Conservation (phyloP, 2,113 vertebrate species). For the Azemiops feae region DNA sequence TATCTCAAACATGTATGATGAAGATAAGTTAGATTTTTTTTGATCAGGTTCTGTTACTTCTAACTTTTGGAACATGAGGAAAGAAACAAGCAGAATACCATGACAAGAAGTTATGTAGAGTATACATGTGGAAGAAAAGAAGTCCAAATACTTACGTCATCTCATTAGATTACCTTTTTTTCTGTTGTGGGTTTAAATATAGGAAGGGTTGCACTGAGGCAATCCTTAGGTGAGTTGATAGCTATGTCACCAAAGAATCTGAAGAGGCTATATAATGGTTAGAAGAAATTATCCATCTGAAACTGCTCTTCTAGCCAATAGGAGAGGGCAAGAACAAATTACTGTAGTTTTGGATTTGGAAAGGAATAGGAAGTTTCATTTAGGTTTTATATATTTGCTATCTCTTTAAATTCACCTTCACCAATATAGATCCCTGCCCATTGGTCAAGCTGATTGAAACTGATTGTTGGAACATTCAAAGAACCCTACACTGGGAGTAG, state of each 20-base stretch:
- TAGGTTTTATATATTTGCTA: neutral
- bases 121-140: neutral
- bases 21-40: neutral
- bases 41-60: neutral
- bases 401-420: neutral
- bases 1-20: neutral
- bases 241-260: neutral
- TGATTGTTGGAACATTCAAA: neutral
- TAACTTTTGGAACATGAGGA: neutral
- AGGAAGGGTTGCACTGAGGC: neutral
- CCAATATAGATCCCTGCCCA: neutral
- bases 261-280: neutral
- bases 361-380: neutral
- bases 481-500: neutral
- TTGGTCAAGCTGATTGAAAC: neutral
- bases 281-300: neutral
- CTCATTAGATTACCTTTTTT: neutral
- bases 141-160: no score
- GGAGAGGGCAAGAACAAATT: neutral
- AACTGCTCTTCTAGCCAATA: neutral
- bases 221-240: neutral
- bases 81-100: neutral
- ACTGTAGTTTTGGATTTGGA: neutral
- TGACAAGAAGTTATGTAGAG: neutral
- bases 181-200: neutral